phyloP scores from a whole-genome alignment of 2,113 vertebrate species.

The Sinocyclocheilus grahami region DNA sequence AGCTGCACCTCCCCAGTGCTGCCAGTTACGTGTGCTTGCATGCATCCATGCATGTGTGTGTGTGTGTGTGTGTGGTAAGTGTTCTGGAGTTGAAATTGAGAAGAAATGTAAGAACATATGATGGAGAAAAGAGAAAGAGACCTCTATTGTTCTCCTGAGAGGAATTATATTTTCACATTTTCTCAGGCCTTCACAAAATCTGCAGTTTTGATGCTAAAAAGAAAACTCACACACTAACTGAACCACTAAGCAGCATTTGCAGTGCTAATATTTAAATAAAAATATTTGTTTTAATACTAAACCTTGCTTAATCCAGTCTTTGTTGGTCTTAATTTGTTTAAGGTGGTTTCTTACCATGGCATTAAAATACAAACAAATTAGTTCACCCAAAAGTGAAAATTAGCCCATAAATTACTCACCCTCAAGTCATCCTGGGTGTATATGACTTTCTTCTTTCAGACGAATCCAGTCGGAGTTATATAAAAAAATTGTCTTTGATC shows the following conservation, averaged over 20 bases:
- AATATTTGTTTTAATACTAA: neutral
- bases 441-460: no score
- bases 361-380: no score
- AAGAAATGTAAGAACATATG: slow-evolving; percentile 30
- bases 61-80: slow-evolving; percentile 28
- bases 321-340: neutral
- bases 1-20: slow-evolving; percentile 63
- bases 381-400: no score
- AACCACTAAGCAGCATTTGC: neutral
- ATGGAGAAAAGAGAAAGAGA: slow-evolving; percentile 32
- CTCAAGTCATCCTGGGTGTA: no score
- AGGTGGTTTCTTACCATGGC: neutral
- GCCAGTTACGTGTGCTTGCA: slow-evolving; percentile 11
- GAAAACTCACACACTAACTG: neutral
- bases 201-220: neutral
- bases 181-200: slow-evolving; percentile 27
- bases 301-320: neutral
- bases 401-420: no score
- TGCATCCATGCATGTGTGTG: slow-evolving; percentile 22
- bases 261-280: neutral
- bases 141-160: slow-evolving; percentile 32
- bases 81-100: neutral
- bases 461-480: no score
- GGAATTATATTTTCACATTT: slow-evolving; percentile 2
- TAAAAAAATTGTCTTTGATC: no score